Percentiles rank a stretch among this genome's conserved stretches.
Conservation (phyloP, 2,888 invertebrate species). For the Vanessa cardui region DNA sequence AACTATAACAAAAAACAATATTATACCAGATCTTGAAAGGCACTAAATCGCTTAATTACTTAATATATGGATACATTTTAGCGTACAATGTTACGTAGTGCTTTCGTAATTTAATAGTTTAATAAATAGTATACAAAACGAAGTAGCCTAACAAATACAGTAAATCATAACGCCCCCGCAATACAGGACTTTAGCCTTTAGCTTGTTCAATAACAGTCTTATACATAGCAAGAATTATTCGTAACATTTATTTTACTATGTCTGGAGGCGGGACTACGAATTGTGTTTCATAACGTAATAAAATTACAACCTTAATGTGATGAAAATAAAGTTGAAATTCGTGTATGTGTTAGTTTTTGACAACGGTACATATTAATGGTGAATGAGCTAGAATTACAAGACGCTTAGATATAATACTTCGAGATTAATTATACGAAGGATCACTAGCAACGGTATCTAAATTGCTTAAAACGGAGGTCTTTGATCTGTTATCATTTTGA, state of each 20-base stretch:
- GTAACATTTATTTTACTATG: conserved; percentile 33
- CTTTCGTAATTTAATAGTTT: conserved; percentile 3
- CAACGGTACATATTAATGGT: conserved; percentile 30
- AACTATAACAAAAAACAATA: too few species aligned
- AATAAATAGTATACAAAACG: conserved; percentile 2
- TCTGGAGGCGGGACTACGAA: conserved; percentile 37
- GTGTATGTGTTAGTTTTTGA: background rate
- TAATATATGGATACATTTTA: background rate
- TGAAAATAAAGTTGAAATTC: conserved; percentile 12
- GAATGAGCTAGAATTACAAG: conserved; percentile 39
- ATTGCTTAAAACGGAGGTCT: conserved; percentile 36
- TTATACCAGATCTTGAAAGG: too few species aligned
- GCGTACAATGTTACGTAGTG: background rate
- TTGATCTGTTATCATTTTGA: conserved; percentile 29
- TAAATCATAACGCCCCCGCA: conserved; percentile 23
- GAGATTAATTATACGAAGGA: conserved; percentile 39
- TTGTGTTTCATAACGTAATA: conserved; percentile 16
- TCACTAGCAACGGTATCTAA: conserved; percentile 37
- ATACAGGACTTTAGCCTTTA: conserved; percentile 23
- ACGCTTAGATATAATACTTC: conserved; percentile 34
- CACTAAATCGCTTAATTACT: background rate
- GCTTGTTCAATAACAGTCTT: conserved; percentile 20
- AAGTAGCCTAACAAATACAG: conserved; percentile 7
- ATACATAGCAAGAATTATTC: conserved; percentile 30
- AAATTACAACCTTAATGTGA: conserved; percentile 16